Evolutionary conservation across 2,888 invertebrate species (phyloP).

Genomic region (Mesoligia furuncula): DNA sequence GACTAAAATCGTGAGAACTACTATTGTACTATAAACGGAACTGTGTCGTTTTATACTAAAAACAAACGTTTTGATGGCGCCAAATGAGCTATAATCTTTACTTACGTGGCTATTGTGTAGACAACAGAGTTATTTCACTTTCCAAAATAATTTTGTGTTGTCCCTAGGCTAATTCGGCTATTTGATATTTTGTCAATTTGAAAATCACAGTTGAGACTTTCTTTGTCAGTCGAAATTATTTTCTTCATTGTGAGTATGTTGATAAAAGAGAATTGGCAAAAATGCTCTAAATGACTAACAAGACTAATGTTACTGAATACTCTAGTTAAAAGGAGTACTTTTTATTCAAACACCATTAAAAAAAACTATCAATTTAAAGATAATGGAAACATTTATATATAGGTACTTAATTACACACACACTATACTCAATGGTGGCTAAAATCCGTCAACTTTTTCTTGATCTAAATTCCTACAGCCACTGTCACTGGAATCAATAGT

Average conservation of each 20-base stretch:
- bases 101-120: constrained; percentile 48
- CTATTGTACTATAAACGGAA: constrained; percentile 70
- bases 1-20: constrained; percentile 64
- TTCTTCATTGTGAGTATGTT: background rate
- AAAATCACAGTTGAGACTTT: constrained; percentile 29
- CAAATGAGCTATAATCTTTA: constrained; percentile 62
- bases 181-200: constrained; percentile 39
- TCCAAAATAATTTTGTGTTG: constrained; percentile 52
- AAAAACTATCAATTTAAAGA: background rate
- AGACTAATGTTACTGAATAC: background rate
- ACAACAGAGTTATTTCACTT: constrained; percentile 49
- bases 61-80: constrained; percentile 67
- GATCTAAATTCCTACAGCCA: background rate
- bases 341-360: background rate
- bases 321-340: background rate
- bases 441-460: background rate
- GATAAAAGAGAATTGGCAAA: background rate
- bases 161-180: constrained; percentile 30
- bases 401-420: background rate
- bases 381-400: background rate
- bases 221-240: constrained; percentile 2
- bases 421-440: background rate
- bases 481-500: background rate
- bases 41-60: constrained; percentile 67
- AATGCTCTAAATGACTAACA: no score